These are phyloP conservation scores for Oxygymnocypris stewartii DNA, from an alignment of 2,113 vertebrate species.

Conservation along the genomic window DNA sequence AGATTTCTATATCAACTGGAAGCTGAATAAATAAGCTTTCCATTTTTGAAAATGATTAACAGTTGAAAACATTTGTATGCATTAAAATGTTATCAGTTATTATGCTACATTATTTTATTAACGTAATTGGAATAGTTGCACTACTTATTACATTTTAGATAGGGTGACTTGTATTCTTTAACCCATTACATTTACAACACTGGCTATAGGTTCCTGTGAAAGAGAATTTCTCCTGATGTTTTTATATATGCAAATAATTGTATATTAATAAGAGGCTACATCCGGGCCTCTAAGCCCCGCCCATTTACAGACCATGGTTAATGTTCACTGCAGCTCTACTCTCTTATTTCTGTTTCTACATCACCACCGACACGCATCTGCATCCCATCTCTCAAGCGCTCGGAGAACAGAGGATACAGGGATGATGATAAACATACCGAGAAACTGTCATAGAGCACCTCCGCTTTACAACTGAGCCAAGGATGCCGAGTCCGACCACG, in stretches of 20 bases:
- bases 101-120: no score
- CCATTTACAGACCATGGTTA: neutral
- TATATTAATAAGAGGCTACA: neutral
- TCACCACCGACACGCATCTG: constrained; percentile 47
- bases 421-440: constrained; percentile 28
- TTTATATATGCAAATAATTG: neutral
- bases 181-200: no score
- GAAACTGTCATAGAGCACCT: constrained; percentile 23
- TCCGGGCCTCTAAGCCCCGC: neutral
- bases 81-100: no score
- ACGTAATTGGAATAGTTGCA: neutral
- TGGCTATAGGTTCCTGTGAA: neutral
- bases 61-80: no score
- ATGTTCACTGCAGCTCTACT: neutral
- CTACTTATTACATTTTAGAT: no score
- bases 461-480: neutral
- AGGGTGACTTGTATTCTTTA: no score
- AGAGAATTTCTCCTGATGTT: neutral
- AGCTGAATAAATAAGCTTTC: no score
- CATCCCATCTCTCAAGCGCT: constrained; percentile 37
- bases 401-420: constrained; percentile 19
- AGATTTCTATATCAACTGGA: no score
- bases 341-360: constrained; percentile 15
- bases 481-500: constrained; percentile 16
- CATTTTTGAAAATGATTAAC: no score